These are phyloP conservation scores for Drosophila willistoni DNA, from an alignment of 1,140 invertebrate genomes.

Conservation along the genomic window DNA sequence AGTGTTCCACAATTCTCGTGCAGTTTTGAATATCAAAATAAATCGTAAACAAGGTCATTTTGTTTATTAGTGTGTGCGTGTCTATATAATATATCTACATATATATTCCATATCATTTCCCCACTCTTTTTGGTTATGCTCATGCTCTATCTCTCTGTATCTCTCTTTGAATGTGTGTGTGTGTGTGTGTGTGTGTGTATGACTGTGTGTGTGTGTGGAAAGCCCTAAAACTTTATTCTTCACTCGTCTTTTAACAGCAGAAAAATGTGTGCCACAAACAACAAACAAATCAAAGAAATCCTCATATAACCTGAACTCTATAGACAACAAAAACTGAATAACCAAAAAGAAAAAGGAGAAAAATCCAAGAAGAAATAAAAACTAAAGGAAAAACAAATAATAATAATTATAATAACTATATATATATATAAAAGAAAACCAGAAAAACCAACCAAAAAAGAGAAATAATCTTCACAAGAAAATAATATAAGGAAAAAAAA, in stretches of 20 bases:
- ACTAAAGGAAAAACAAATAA: constrained; percentile 25
- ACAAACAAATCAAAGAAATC: constrained; percentile 76
- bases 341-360: constrained; percentile 16
- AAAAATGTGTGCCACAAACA: constrained; percentile 76
- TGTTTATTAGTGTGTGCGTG: constrained; percentile 53
- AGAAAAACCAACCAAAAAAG: constrained; percentile 22
- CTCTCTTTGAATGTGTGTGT: constrained; percentile 31
- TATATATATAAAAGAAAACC: constrained; percentile 25
- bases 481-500: constrained; percentile 23
- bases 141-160: constrained; percentile 24
- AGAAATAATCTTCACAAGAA: constrained; percentile 32
- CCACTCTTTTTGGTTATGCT: constrained; percentile 34
- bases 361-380: constrained; percentile 6
- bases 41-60: constrained; percentile 80
- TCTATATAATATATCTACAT: constrained; percentile 9
- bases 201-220: constrained; percentile 36
- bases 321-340: constrained; percentile 59
- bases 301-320: constrained; percentile 76
- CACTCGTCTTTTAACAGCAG: constrained; percentile 63
- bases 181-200: constrained; percentile 17
- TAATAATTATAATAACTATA: constrained; percentile 20
- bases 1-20: constrained; percentile 35
- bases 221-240: constrained; percentile 45
- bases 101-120: constrained; percentile 16
- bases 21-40: constrained; percentile 82